phyloP scores from a whole-genome alignment of 1,140 invertebrate genomes.

The Drosophila obscura region DNA sequence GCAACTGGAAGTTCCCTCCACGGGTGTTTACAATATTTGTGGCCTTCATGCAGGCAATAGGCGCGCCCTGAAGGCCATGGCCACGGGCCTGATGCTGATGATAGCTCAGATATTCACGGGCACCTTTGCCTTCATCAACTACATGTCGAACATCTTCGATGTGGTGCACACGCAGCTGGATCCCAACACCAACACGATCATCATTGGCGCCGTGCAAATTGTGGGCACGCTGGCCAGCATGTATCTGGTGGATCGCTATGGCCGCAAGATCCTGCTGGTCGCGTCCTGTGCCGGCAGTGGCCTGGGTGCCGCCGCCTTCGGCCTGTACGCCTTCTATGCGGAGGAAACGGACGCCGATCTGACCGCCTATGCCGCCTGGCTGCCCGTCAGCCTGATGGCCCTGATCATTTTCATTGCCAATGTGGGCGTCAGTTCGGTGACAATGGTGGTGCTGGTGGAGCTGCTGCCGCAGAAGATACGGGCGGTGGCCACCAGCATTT shows the following conservation, averaged over 20 bases:
- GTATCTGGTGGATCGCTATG: constrained; percentile 71
- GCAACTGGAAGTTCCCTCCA: no score
- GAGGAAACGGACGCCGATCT: constrained; percentile 58
- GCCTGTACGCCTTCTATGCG: constrained; percentile 67
- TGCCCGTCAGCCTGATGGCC: constrained; percentile 67
- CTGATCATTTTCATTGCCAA: constrained; percentile 73
- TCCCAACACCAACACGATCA: constrained; percentile 85
- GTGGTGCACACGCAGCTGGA: constrained; percentile 86
- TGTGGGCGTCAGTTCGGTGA: constrained; percentile 68
- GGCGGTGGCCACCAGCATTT: constrained; percentile 61
- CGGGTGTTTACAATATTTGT: not conserved
- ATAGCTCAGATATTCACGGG: constrained; percentile 71
- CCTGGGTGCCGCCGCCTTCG: constrained; percentile 56
- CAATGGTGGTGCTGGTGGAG: constrained; percentile 76
- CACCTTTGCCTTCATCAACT: constrained; percentile 74
- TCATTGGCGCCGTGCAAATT: constrained; percentile 85
- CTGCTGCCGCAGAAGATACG: constrained; percentile 68
- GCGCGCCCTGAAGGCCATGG: constrained; percentile 48
- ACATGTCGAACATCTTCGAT: constrained; percentile 86
- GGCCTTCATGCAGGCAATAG: constrained; percentile 49
- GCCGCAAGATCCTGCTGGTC: constrained; percentile 66
- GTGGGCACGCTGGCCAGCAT: constrained; percentile 83
- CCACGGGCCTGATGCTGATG: constrained; percentile 70
- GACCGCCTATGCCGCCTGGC: constrained; percentile 56
- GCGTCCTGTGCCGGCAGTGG: constrained; percentile 60